Base-by-base conservation (phyloP, 2,113 vertebrate species). In the Porphyrio hochstetteri region DNA sequence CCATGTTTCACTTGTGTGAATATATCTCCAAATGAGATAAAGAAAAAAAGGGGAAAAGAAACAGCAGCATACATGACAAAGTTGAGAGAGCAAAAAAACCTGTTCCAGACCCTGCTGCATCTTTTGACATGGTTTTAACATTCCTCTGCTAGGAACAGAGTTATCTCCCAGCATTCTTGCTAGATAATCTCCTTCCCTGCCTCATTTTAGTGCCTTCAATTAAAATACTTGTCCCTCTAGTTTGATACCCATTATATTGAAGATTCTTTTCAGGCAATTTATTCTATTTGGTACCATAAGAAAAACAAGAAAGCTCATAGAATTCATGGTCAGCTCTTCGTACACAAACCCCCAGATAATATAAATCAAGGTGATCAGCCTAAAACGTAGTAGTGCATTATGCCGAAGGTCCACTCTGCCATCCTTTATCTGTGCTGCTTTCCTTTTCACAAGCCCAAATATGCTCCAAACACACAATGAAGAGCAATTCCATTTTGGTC, bases 381-480 rank as follows among this genome's bases (percentile, higher is more conserved):
- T 50, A 55, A 21, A 63, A 38, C 24, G 20, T 9, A 46, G 8
- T 31, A 60, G 25, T 9, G 9, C 56, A 44, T 35, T 25, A 29
- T 21, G 28, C 13, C 27, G 31, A 1, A 9, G n/a, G 5, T 42
- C 6, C 29, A 4, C 42, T 12, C 42, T 68, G n/a, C 20, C 44
- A 33, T 4, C 33, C 42, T 31, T 20, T 5, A 6, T 25, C 57
- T 23, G 31, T 3, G 38, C 38, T 85, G 50, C 29, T 18, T 4
- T 4, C 29, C 16, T 69, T 64, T 48, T 72, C 25, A 36, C 27
- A 2, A 48, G 29, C 35, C 55, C 60, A 53, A 14, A 29, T 1
- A 38, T 15, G 23, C 23, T 18, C 35, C n/a, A 36, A 74, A 24
- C 38, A 21, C 31, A 4, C 0, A 0, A n/a, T 17, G 11, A 16